Conservation (phyloP, 2,113 vertebrate genomes). For the Gadus macrocephalus region DNA sequence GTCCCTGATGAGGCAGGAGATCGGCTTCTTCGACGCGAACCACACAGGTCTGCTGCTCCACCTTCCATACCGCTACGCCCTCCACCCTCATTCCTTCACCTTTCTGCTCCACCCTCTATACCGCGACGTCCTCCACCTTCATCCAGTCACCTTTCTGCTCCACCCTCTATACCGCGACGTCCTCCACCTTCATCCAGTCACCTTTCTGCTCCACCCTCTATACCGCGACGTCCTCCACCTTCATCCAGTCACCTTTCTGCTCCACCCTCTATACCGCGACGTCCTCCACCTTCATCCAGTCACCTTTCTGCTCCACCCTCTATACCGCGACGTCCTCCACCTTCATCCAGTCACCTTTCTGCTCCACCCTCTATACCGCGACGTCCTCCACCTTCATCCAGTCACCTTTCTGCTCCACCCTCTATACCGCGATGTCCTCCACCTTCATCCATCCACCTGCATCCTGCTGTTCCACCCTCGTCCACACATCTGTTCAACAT, state of each 20-base stretch:
- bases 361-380: slow-evolving; percentile 14
- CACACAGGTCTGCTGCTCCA: slow-evolving; percentile 79
- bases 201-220: slow-evolving; percentile 8
- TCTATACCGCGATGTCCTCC: slow-evolving; percentile 12
- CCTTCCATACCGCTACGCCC: slow-evolving; percentile 10
- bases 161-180: too few relatives aligned
- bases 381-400: too few relatives aligned
- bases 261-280: slow-evolving; percentile 12
- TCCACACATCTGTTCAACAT: too few relatives aligned
- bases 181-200: too few relatives aligned
- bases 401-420: not conserved
- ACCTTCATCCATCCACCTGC: too few relatives aligned
- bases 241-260: not conserved
- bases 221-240: too few relatives aligned
- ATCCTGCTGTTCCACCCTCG: too few relatives aligned
- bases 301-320: not conserved
- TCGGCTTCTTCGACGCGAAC: slow-evolving; percentile 92
- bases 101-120: slow-evolving; percentile 14
- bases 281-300: too few relatives aligned
- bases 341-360: too few relatives aligned
- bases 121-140: too few relatives aligned
- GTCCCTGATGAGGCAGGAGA: slow-evolving; percentile 87
- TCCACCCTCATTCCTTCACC: too few relatives aligned
- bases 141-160: too few relatives aligned
- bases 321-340: slow-evolving; percentile 3